A percentile compares a stretch with the other conserved stretches of the same genome.
These are phyloP conservation scores for Coptodon bakossiorum DNA, from an alignment of 2,113 vertebrate species.

Conservation along the genomic window DNA sequence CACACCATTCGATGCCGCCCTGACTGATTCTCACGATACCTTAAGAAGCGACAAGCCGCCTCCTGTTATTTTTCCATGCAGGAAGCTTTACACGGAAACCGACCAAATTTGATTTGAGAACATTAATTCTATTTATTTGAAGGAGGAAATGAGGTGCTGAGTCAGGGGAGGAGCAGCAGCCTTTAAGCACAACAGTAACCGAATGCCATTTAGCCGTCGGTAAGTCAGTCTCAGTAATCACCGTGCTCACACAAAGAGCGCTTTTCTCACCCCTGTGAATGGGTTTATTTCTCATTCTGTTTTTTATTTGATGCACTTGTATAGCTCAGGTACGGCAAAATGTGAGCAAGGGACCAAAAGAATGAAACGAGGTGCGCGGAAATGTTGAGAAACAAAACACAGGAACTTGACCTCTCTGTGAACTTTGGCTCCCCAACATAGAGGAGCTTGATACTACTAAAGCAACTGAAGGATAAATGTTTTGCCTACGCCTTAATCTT, in stretches of 20 bases:
- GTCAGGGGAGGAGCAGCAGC: constrained; percentile 35
- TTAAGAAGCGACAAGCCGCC: constrained; percentile 4
- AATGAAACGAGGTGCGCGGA: constrained; percentile 2
- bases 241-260: constrained; percentile 38
- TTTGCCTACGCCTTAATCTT: not conserved
- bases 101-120: constrained; percentile 51
- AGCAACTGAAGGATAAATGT: not conserved
- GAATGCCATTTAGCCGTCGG: constrained; percentile 35
- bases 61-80: constrained; percentile 50
- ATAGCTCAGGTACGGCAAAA: constrained; percentile 29
- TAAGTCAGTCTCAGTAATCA: constrained; percentile 37
- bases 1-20: not conserved
- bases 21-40: constrained; percentile 15
- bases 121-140: constrained; percentile 60
- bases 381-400: constrained; percentile 28
- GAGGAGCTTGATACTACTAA: not conserved
- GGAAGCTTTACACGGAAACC: constrained; percentile 37
- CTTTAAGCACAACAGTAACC: constrained; percentile 53
- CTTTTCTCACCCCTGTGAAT: constrained; percentile 14
- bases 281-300: constrained; percentile 45
- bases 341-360: constrained; percentile 6
- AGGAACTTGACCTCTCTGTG: constrained; percentile 53
- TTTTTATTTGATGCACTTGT: constrained; percentile 48
- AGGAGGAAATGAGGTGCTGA: constrained; percentile 62
- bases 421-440: constrained; percentile 33